These are phyloP conservation scores for Cotesia typhae DNA, from an alignment of 1,140 invertebrate genomes.

Conservation along the genomic window DNA sequence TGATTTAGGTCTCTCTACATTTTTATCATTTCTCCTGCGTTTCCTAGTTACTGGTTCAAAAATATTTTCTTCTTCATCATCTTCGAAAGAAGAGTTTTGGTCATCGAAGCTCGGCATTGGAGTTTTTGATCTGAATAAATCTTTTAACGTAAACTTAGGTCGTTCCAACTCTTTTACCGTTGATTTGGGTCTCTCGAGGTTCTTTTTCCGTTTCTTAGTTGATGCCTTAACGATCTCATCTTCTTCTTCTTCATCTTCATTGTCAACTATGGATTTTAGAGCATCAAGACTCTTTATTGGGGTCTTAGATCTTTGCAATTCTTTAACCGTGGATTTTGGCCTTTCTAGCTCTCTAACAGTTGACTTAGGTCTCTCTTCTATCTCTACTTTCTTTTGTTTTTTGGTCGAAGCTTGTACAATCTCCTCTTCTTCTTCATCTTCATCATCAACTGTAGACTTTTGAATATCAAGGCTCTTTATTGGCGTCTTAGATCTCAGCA, in stretches of 20 bases:
- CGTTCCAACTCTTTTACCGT: constrained; percentile 27
- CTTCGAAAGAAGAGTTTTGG: background rate
- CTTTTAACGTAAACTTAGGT: constrained; percentile 3
- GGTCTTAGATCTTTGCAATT: constrained; percentile 3
- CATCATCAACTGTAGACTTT: background rate
- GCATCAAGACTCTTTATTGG: no score
- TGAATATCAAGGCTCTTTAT: background rate
- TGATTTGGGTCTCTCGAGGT: background rate
- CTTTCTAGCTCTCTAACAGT: constrained; percentile 27
- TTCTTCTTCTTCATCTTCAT: background rate
- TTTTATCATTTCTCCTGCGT: no score
- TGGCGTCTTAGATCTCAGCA: background rate
- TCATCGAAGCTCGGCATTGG: no score
- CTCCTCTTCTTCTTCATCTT: background rate
- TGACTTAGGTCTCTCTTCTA: background rate
- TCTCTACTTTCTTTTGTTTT: background rate
- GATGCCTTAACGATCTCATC: constrained; percentile 1
- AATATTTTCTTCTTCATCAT: constrained; percentile 14
- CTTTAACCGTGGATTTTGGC: constrained; percentile 4
- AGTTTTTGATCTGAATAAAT: constrained; percentile 1
- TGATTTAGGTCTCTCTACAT: background rate
- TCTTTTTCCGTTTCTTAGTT: background rate
- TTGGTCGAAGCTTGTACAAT: background rate
- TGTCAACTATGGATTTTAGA: background rate
- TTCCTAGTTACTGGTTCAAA: no score